These are phyloP conservation scores for Stenolophus ochropezus DNA, from an alignment of 2,888 invertebrate genomes.

Conservation along the genomic window DNA sequence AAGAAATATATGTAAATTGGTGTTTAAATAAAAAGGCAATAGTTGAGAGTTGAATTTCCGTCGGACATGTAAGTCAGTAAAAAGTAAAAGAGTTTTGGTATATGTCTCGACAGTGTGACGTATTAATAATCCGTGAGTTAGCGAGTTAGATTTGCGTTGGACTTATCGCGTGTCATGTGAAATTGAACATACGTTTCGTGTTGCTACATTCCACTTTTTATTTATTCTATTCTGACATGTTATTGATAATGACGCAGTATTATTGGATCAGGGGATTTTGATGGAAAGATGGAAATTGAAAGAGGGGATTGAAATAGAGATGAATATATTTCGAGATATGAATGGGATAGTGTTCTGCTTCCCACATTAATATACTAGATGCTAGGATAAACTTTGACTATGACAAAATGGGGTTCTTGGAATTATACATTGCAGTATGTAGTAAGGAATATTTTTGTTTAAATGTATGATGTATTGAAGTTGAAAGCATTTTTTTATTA, in stretches of 20 bases:
- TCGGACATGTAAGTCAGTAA: not conserved
- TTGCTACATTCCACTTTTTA: not conserved
- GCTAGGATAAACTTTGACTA: not conserved
- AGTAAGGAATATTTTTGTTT: not conserved
- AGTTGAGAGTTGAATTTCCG: not conserved
- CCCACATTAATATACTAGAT: not conserved
- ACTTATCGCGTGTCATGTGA: not conserved
- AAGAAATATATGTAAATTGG: too few species aligned
- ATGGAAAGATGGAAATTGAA: not conserved
- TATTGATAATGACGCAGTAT: not conserved
- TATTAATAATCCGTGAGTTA: not conserved
- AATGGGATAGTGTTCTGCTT: not conserved
- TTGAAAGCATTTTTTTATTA: not conserved
- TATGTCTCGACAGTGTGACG: not conserved
- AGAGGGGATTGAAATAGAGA: not conserved
- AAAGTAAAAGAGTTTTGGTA: not conserved
- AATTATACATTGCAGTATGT: not conserved
- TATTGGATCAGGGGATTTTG: not conserved
- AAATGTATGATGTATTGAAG: not conserved
- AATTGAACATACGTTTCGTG: not conserved
- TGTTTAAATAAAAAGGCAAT: too few species aligned
- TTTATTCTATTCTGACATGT: not conserved
- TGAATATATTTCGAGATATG: not conserved
- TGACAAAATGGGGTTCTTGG: not conserved
- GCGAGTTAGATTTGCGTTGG: not conserved